Evolutionary conservation across 2,888 invertebrate genomes (phyloP).

Genomic region (Oscheius sp.): DNA sequence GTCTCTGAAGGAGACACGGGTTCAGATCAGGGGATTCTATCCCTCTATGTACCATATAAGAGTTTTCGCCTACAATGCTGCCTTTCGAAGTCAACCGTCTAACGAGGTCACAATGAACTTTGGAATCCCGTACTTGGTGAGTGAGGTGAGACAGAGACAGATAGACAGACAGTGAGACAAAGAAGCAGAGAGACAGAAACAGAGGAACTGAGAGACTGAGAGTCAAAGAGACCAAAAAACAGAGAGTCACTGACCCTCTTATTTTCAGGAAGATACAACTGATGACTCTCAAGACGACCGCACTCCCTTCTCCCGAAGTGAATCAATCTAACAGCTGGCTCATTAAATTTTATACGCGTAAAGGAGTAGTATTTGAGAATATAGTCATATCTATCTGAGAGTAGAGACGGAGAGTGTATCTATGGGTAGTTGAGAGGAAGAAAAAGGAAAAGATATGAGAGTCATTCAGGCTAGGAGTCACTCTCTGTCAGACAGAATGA

Average conservation of each 20-base stretch:
- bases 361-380: not conserved
- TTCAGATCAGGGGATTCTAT: conserved; percentile 42
- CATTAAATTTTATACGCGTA: conserved; percentile 1
- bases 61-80: conserved; percentile 50
- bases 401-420: not conserved
- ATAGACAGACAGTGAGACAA: no score
- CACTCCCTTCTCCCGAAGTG: conserved; percentile 23
- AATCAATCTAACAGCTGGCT: conserved; percentile 14
- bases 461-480: conserved; percentile 23
- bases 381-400: not conserved
- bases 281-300: conserved; percentile 29
- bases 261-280: not conserved
- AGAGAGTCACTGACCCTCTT: not conserved
- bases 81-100: conserved; percentile 46
- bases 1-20: conserved; percentile 32
- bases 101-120: conserved; percentile 44
- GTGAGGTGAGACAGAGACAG: not conserved
- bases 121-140: conserved; percentile 19
- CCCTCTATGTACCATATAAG: conserved; percentile 45
- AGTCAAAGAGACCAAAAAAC: no score
- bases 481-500: not conserved
- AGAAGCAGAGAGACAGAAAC: no score
- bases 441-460: conserved; percentile 31
- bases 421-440: not conserved
- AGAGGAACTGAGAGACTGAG: no score